Percentiles rank a stretch among this genome's conserved stretches.
Evolutionary conservation across 2,888 invertebrate species (phyloP).

Genomic region (Dastarcus helophoroides): DNA sequence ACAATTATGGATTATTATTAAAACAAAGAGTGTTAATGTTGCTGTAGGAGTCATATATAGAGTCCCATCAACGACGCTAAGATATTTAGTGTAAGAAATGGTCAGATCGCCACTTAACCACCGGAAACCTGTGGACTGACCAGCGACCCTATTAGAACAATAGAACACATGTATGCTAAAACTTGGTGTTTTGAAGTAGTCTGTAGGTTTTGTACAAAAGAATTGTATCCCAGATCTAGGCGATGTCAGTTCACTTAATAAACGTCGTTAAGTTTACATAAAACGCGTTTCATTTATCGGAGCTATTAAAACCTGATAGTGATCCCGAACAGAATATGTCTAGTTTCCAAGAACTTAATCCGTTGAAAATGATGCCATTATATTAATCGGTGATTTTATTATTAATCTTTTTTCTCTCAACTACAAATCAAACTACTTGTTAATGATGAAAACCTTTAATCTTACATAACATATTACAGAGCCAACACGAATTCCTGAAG

Average conservation of each 20-base stretch:
- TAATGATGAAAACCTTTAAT: neutral
- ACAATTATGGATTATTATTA: slow-evolving; percentile 2
- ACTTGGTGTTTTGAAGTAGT: too few species aligned
- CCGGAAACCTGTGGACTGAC: too few species aligned
- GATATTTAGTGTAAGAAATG: too few species aligned
- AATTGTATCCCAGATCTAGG: too few species aligned
- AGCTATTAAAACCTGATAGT: too few species aligned
- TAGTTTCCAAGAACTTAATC: neutral
- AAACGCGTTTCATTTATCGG: too few species aligned
- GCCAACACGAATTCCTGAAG: neutral
- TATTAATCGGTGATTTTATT: neutral
- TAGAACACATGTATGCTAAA: too few species aligned
- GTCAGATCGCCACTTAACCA: too few species aligned
- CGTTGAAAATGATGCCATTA: neutral
- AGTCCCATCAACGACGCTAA: neutral
- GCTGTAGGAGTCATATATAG: neutral
- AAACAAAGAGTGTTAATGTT: neutral
- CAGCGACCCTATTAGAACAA: too few species aligned
- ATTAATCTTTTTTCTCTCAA: neutral
- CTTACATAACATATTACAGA: neutral
- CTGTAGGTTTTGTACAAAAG: too few species aligned
- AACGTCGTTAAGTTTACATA: too few species aligned
- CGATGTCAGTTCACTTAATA: too few species aligned
- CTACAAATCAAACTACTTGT: slow-evolving; percentile 1
- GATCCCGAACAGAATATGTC: neutral